These are phyloP conservation scores for Pseudoips prasinana DNA, from an alignment of 2,888 invertebrate genomes.

Conservation along the genomic window DNA sequence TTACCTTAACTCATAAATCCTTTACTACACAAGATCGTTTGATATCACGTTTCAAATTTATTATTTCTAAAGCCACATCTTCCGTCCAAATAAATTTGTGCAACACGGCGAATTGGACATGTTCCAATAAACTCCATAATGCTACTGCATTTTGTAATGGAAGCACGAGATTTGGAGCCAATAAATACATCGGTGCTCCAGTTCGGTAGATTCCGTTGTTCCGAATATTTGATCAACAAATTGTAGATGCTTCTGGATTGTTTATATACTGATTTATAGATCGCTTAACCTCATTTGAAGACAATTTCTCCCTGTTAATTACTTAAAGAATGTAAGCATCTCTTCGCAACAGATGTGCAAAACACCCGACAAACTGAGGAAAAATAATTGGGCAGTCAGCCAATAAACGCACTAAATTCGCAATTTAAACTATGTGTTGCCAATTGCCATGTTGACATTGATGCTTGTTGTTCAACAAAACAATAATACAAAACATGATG, in stretches of 20 bases:
- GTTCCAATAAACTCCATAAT: constrained; percentile 40
- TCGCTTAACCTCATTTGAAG: constrained; percentile 23
- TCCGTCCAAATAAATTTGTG: background rate
- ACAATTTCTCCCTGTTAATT: constrained; percentile 14
- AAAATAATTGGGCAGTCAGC: no score
- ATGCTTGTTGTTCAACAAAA: background rate
- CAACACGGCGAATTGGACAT: constrained; percentile 33
- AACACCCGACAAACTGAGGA: no score
- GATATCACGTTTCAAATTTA: no score
- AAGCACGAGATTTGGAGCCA: constrained; percentile 40
- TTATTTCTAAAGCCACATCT: background rate
- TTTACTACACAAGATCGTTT: no score
- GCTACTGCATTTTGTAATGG: constrained; percentile 37
- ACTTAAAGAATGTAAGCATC: constrained; percentile 4
- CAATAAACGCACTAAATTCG: no score
- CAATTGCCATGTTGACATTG: no score
- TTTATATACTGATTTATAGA: constrained; percentile 20
- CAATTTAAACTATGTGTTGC: no score
- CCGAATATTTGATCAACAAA: constrained; percentile 20
- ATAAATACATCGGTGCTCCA: constrained; percentile 38
- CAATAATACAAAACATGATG: constrained; percentile 1
- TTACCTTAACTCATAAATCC: no score
- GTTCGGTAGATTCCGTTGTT: constrained; percentile 24
- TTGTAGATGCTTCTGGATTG: constrained; percentile 22
- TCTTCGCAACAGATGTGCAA: no score